Evolutionary conservation across 2,888 invertebrate species (phyloP).

Genomic region (Cataglyphis albicans): DNA sequence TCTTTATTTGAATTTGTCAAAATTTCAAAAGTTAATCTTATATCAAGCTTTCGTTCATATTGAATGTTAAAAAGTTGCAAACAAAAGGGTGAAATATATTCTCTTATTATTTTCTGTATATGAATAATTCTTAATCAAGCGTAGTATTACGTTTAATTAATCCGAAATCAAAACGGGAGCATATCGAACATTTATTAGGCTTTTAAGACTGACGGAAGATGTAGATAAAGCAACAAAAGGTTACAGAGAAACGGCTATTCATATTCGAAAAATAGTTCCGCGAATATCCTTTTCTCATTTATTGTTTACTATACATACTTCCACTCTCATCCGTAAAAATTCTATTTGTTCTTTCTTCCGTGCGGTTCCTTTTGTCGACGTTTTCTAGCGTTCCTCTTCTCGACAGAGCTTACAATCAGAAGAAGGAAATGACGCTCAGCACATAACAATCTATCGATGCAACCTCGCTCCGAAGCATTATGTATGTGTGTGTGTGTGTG

Average conservation of each 20-base stretch:
- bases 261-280: slow-evolving; percentile 17
- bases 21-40: neutral
- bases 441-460: slow-evolving; percentile 52
- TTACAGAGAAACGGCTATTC: slow-evolving; percentile 8
- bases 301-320: slow-evolving; percentile 27
- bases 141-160: neutral
- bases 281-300: slow-evolving; percentile 29
- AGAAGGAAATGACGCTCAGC: slow-evolving; percentile 50
- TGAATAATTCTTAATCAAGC: neutral
- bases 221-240: neutral
- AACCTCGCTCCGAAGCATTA: slow-evolving; percentile 37
- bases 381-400: slow-evolving; percentile 60
- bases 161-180: neutral
- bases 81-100: neutral
- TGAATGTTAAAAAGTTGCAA: neutral
- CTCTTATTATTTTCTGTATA: neutral
- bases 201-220: neutral
- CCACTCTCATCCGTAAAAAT: slow-evolving; percentile 40
- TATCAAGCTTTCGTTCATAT: neutral
- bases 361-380: slow-evolving; percentile 31
- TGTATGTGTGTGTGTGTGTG: no score
- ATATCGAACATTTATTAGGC: neutral
- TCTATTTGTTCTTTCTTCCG: slow-evolving; percentile 36
- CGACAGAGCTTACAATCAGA: slow-evolving; percentile 43
- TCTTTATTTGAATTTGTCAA: neutral